These are phyloP conservation scores for Thelaira solivaga DNA, from an alignment of 2,888 invertebrate genomes.

Conservation along the genomic window DNA sequence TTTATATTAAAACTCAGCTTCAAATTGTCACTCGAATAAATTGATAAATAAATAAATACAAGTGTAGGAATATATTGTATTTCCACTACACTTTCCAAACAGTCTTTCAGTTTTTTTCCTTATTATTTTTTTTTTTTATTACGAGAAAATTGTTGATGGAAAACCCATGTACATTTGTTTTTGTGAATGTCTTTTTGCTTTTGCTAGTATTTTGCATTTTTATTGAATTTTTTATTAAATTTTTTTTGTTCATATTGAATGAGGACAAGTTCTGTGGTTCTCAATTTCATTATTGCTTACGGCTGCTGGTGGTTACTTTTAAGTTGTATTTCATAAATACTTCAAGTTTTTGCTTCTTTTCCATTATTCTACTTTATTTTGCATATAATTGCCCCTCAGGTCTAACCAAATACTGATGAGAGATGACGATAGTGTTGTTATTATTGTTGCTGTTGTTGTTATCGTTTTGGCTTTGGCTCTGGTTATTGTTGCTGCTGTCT, in stretches of 20 bases:
- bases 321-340: slow-evolving; percentile 20
- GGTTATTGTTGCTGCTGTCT: not conserved
- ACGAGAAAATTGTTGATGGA: too few relatives aligned
- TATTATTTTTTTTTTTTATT: too few relatives aligned
- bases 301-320: slow-evolving; percentile 44
- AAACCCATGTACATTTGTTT: too few relatives aligned
- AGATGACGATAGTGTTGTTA: slow-evolving; percentile 45
- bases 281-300: slow-evolving; percentile 43
- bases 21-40: too few relatives aligned
- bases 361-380: slow-evolving; percentile 19
- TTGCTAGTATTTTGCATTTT: too few relatives aligned
- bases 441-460: slow-evolving; percentile 40
- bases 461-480: slow-evolving; percentile 25
- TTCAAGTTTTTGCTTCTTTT: not conserved
- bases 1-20: too few relatives aligned
- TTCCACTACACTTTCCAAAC: too few relatives aligned
- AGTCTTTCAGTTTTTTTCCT: too few relatives aligned
- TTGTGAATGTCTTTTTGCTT: not conserved
- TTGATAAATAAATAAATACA: too few relatives aligned
- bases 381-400: slow-evolving; percentile 58
- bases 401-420: slow-evolving; percentile 42
- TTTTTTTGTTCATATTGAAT: not conserved
- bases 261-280: not conserved
- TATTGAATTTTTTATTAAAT: too few relatives aligned
- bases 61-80: too few relatives aligned